Base-by-base conservation (phyloP, 2,113 vertebrate species). In the Psilopogon haemacephalus region DNA sequence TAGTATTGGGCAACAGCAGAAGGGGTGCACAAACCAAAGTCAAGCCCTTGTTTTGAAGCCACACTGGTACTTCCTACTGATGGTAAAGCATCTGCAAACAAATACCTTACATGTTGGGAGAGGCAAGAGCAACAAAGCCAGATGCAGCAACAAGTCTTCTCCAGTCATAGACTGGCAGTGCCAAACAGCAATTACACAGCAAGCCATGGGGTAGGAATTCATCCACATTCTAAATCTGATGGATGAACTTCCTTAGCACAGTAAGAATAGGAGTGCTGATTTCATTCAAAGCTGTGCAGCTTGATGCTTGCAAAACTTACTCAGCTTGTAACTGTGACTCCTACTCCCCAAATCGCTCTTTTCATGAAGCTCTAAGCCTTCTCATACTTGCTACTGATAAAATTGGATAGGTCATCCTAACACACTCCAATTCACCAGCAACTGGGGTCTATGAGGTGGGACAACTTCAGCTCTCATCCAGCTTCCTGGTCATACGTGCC, bases 21-120 rank as follows among this genome's bases (percentile, higher is more conserved):
- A 40, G 55, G 33, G 1, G 1, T 0, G 1, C 0, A 12, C 50
- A 24, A 62, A 4, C 14, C 2, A 1, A 69, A 58, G 37, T 12
- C 24, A 67, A 28, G 0, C 21, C 21, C 79, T 67, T 3, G 0
- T 2, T 8, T 19, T 8, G 14, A 11, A 50, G 28, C 8, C 72
- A 37, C 44, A 28, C 32, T 26, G 44, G n/a, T 46, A 70, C 32
- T 35, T 50, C 16, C 55, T 4, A 21, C 4, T 12, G 35, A 63
- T 5, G 27, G 68, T 27, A 65, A 65, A 60, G 58, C 35, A 88
- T 24, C 46, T 46, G 28, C 69, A 80, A 72, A 73, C 32, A 77
- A 83, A 70, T 1, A 27, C 27, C n/a, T 65, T 26, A 3, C 35
- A 15, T 35, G 9, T 2, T 8, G 20, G 75, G n/a, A 79, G 69